A percentile compares a stretch with the other conserved stretches of the same genome.
These are phyloP conservation scores for Cheilinus undulatus DNA, from an alignment of 2,113 vertebrate genomes.

Conservation along the genomic window DNA sequence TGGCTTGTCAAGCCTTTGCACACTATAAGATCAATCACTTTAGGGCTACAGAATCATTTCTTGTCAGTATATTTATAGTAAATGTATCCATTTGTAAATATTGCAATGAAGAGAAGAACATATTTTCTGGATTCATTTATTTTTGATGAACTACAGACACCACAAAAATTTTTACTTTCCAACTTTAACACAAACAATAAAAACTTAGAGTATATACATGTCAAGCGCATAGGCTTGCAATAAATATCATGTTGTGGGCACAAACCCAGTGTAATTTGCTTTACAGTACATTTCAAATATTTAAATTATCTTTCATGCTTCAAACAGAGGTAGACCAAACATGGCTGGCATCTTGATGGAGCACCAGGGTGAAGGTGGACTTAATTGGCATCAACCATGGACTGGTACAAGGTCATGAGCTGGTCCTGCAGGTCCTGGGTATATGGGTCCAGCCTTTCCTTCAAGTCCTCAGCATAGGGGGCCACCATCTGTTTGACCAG, in stretches of 20 bases:
- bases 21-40: not conserved
- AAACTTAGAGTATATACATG: slow-evolving; percentile 67
- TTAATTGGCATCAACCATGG: slow-evolving; percentile 69
- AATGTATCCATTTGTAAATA: not conserved
- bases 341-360: slow-evolving; percentile 22
- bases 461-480: slow-evolving; percentile 78
- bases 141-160: slow-evolving; percentile 58
- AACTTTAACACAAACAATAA: slow-evolving; percentile 46
- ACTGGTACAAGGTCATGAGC: slow-evolving; percentile 69
- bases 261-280: slow-evolving; percentile 24
- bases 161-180: slow-evolving; percentile 38
- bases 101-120: not conserved
- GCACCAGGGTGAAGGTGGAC: not conserved
- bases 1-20: not conserved
- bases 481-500: slow-evolving; percentile 74
- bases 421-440: slow-evolving; percentile 73
- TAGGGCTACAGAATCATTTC: too few relatives aligned
- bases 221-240: slow-evolving; percentile 56
- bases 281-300: slow-evolving; percentile 45
- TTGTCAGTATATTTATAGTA: not conserved
- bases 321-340: slow-evolving; percentile 49
- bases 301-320: slow-evolving; percentile 29
- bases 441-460: slow-evolving; percentile 72
- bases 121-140: slow-evolving; percentile 51
- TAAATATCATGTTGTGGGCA: slow-evolving; percentile 61